Conservation (phyloP, 2,888 invertebrate genomes). For the Lissocephala sabroskyi region DNA sequence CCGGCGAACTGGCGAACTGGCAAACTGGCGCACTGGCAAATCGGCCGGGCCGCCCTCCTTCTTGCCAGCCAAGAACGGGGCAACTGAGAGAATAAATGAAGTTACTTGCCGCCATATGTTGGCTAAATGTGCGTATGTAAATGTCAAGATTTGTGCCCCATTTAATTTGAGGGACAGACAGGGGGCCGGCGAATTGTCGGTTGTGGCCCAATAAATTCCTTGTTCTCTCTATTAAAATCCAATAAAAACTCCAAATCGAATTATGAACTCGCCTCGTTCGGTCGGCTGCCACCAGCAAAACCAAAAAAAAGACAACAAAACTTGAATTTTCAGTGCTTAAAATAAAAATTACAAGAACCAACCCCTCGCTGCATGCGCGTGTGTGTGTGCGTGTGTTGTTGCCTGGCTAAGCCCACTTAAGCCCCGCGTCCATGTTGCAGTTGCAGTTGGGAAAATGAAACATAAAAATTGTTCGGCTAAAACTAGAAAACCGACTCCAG, state of each 20-base stretch:
- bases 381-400: no score
- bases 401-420: constrained; percentile 42
- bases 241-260: constrained; percentile 1
- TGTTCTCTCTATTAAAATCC: background rate
- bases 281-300: background rate
- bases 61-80: background rate
- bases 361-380: no score
- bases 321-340: no score
- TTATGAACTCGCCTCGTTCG: constrained; percentile 11
- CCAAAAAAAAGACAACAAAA: constrained; percentile 1
- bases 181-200: background rate
- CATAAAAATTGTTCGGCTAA: constrained; percentile 29
- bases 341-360: no score
- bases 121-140: constrained; percentile 57
- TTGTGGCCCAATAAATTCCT: background rate
- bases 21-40: background rate
- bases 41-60: background rate
- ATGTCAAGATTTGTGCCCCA: constrained; percentile 40
- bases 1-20: no score
- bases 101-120: constrained; percentile 57
- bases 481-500: constrained; percentile 53
- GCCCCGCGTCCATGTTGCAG: constrained; percentile 41
- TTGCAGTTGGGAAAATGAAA: constrained; percentile 23
- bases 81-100: constrained; percentile 47
- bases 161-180: constrained; percentile 36